These are phyloP conservation scores for Amphiprion clarkii DNA, from an alignment of 2,797 vertebrate genomes.

Conservation along the genomic window DNA sequence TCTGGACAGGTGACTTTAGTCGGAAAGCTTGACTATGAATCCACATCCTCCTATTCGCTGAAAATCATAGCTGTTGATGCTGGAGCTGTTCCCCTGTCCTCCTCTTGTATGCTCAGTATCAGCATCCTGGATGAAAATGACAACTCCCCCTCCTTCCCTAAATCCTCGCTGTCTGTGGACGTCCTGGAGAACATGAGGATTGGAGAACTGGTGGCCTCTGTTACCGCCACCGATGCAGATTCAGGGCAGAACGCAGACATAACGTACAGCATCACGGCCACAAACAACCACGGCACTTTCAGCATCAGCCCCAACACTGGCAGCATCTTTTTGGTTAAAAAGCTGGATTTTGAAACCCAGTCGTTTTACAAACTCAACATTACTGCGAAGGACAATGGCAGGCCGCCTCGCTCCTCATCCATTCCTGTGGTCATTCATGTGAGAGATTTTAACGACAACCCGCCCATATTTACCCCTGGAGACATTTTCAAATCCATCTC, in stretches of 20 bases:
- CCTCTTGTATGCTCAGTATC: conserved; percentile 93
- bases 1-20: conserved; percentile 94
- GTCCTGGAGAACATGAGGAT: conserved; percentile 97
- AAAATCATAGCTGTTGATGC: conserved; percentile 93
- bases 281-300: conserved; percentile 96
- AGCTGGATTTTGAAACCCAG: conserved; percentile 96
- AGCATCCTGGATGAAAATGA: conserved; percentile 97
- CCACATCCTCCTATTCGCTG: conserved; percentile 91
- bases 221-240: conserved; percentile 94
- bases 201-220: conserved; percentile 95
- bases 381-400: conserved; percentile 94
- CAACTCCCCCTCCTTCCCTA: conserved; percentile 95
- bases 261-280: conserved; percentile 93
- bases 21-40: conserved; percentile 93
- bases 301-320: conserved; percentile 97
- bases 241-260: conserved; percentile 95
- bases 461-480: conserved; percentile 92
- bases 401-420: conserved; percentile 91
- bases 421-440: conserved; percentile 95
- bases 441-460: conserved; percentile 97
- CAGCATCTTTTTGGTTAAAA: conserved; percentile 95
- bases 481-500: conserved; percentile 97
- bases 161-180: conserved; percentile 91
- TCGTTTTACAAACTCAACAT: conserved; percentile 95
- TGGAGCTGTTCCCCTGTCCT: conserved; percentile 88